These are phyloP conservation scores for Peromyscus maniculatus DNA, from an alignment of 2,113 vertebrate genomes.

Conservation along the genomic window DNA sequence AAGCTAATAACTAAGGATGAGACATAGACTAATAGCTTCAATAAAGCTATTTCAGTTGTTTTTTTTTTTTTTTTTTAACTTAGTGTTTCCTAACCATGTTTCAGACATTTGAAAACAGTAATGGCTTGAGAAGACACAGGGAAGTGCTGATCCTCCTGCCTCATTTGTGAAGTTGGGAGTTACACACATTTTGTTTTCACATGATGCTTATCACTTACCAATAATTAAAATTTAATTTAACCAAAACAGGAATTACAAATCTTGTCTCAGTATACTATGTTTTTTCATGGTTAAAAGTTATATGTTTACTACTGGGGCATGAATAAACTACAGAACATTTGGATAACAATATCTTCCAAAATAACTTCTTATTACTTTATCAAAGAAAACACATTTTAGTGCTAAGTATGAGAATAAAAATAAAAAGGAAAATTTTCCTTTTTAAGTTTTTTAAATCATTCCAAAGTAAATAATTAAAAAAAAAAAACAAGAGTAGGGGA, in stretches of 20 bases:
- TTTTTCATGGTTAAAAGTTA: conserved; percentile 34
- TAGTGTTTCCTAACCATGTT: conserved; percentile 41
- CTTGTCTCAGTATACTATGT: background rate
- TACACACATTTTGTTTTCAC: conserved; percentile 38
- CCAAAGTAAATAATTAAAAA: background rate
- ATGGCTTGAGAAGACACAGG: conserved; percentile 54
- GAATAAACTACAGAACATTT: conserved; percentile 41
- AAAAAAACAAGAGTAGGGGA: too few species aligned
- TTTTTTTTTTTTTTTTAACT: background rate
- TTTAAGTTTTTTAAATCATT: too few species aligned
- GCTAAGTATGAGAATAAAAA: background rate
- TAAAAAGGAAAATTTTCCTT: background rate
- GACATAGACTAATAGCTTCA: background rate
- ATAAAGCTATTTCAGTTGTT: conserved; percentile 24
- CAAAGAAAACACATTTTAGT: background rate
- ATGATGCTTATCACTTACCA: conserved; percentile 28
- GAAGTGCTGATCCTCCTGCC: conserved; percentile 59
- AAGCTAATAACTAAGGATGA: conserved; percentile 12
- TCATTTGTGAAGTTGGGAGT: conserved; percentile 52
- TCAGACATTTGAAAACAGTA: conserved; percentile 22
- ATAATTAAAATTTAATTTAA: conserved; percentile 62
- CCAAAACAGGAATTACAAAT: conserved; percentile 72
- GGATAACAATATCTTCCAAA: conserved; percentile 49
- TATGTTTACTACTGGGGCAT: background rate
- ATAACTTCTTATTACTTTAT: background rate